Evolutionary conservation across 2,797 vertebrate genomes (phyloP), one percentile per base, ranked within the genome.

Genomic region (Rhadinocentrus ornatus): DNA sequence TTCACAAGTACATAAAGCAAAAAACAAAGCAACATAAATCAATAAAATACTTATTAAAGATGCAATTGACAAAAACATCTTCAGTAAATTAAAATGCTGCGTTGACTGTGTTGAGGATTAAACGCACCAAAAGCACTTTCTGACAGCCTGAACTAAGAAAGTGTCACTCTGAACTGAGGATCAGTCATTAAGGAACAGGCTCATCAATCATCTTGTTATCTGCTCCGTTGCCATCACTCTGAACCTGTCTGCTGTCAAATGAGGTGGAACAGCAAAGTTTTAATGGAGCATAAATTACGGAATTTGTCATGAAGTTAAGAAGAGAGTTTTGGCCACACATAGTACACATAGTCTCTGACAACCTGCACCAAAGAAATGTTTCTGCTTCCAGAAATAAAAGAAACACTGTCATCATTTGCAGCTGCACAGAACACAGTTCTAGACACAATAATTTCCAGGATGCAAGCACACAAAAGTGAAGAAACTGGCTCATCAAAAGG

Each of bases 181-280:
- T 9, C 48, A 41, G 55, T 31, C 56, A 48, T 61, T 53, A 75
- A 41, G 29, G 69, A 64, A 65, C 2, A 6, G 72, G 60, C 37
- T 58, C 54, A 65, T 84, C 81, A 76, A 39, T 84, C 85, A 78
- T 48, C 35, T 35, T 6, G 67, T 80, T 73, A 73, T 84, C 78
- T 54, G 48, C 64, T 24, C 54, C 37, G 5, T 27, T 11, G 64
- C 58, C 34, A 32, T 53, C 50, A n/a, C 24, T 52, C 68, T 27
- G 61, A 46, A 61, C 34, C 69, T 3, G 60, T 71, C 78, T 58
- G 66, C 57, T 31, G 53, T 58, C 3, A 73, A 84, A 78, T 54
- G 15, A 82, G 67, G 61, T 37, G 64, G 41, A 81, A 59, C 68
- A 66, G 69, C 48, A 64, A 61, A 64, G 57, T 32, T 31, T 50